Conservation (phyloP, 2,113 vertebrate genomes). For the Petrocephalus microphthalmus region DNA sequence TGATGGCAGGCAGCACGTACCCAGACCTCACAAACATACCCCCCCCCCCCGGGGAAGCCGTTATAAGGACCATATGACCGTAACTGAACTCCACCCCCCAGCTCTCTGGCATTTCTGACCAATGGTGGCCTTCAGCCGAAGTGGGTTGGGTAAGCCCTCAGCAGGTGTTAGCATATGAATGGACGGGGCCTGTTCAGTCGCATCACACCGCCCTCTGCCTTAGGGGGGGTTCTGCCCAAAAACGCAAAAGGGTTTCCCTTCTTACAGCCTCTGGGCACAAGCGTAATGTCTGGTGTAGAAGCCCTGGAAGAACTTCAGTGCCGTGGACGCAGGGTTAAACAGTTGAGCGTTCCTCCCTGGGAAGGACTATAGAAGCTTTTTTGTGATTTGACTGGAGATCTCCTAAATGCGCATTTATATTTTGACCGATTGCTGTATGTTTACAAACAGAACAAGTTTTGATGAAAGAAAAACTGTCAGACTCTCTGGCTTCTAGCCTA, state of each 20-base stretch:
- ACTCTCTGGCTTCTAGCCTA: background rate
- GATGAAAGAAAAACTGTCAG: background rate
- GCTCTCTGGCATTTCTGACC: conserved; percentile 19
- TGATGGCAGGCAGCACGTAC: conserved; percentile 24
- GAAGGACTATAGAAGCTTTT: background rate
- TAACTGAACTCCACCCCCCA: conserved; percentile 28
- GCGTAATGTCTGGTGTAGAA: background rate
- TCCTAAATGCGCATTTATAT: background rate
- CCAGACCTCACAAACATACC: conserved; percentile 10
- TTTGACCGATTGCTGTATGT: background rate
- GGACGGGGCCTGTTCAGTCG: conserved; percentile 33
- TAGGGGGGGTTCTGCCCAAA: background rate
- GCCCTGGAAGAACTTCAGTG: background rate
- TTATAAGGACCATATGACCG: conserved; percentile 38
- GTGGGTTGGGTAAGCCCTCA: background rate
- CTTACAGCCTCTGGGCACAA: background rate
- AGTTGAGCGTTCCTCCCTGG: background rate
- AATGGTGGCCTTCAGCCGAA: background rate
- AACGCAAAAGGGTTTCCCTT: background rate
- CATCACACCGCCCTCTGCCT: background rate
- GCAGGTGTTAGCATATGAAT: conserved; percentile 22
- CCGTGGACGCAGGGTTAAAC: background rate
- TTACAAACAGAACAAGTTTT: background rate
- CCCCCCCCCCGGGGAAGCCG: conserved; percentile 20
- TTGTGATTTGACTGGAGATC: background rate